Percentiles rank a stretch among this genome's conserved stretches.
Conservation (phyloP, 92 coral and sea anemone genomes). For the Parazoanthus swiftii region DNA sequence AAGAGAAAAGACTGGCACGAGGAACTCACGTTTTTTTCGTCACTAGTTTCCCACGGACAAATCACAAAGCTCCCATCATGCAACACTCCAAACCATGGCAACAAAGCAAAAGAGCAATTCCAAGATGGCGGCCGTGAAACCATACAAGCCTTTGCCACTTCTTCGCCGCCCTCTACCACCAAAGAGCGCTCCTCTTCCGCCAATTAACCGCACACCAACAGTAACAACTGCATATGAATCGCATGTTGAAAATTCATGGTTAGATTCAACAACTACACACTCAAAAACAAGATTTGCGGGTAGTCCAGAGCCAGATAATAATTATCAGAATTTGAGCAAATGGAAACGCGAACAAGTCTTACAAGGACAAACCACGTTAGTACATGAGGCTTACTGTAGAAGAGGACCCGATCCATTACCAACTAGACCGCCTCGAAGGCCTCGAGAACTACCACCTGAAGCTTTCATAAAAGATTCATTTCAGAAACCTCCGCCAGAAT, state of each 20-base stretch:
- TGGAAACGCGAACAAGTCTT: background rate
- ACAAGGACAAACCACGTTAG: conserved; percentile 13
- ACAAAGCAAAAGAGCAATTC: conserved; percentile 36
- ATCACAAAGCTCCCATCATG: background rate
- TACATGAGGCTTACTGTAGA: conserved; percentile 57
- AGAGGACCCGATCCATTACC: conserved; percentile 92
- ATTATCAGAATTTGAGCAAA: background rate
- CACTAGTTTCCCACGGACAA: background rate
- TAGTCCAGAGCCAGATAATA: conserved; percentile 26
- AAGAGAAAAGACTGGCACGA: conserved; percentile 25
- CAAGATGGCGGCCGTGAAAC: conserved; percentile 92
- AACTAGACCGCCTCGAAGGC: conserved; percentile 78
- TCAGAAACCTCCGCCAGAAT: conserved; percentile 75
- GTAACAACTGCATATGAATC: conserved; percentile 48
- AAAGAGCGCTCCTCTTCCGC: conserved; percentile 59
- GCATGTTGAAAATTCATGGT: conserved; percentile 15
- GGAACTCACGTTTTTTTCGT: background rate
- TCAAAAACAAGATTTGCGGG: background rate
- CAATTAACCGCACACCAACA: conserved; percentile 47
- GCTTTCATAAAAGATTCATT: conserved; percentile 70
- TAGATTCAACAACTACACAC: conserved; percentile 8
- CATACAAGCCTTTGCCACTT: conserved; percentile 67
- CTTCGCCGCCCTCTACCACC: conserved; percentile 98
- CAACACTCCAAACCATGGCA: background rate
- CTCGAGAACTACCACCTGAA: conserved; percentile 71